A percentile compares a stretch with the other conserved stretches of the same genome.
Evolutionary conservation across 2,113 vertebrate species (phyloP).

Genomic region (Lonchura striata): DNA sequence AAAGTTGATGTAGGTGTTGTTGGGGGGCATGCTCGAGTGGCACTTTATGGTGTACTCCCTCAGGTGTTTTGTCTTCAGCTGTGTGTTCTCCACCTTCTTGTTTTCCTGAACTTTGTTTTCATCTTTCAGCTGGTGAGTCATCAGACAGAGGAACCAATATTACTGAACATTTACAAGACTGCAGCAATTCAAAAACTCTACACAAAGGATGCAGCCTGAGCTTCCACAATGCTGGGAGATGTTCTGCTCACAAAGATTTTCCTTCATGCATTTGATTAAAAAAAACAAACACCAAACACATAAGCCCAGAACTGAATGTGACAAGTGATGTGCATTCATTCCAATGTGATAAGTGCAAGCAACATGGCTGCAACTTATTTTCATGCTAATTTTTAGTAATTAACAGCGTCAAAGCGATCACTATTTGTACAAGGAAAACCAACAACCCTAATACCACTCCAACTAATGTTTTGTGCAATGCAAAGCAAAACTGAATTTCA

Average conservation of each 20-base stretch:
- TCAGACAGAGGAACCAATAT: constrained; percentile 80
- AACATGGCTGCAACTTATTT: background rate
- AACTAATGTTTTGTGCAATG: background rate
- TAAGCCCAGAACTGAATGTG: background rate
- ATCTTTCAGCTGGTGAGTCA: constrained; percentile 75
- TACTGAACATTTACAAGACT: constrained; percentile 48
- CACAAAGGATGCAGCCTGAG: constrained; percentile 9
- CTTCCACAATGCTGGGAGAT: constrained; percentile 18
- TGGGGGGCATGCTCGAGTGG: constrained; percentile 85
- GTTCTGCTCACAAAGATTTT: constrained; percentile 22
- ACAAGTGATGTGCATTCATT: background rate
- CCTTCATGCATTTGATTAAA: constrained; percentile 50
- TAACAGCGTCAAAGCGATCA: background rate
- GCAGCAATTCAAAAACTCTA: background rate
- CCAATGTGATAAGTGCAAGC: background rate
- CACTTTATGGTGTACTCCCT: constrained; percentile 89
- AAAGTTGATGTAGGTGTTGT: constrained; percentile 87
- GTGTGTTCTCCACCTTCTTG: constrained; percentile 69
- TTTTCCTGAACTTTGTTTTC: constrained; percentile 64
- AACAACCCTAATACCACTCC: background rate
- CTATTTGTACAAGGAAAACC: background rate
- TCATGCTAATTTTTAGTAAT: background rate
- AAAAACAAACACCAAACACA: background rate
- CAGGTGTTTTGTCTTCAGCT: constrained; percentile 84
- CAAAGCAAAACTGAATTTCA: background rate